These are phyloP conservation scores for Lucilia cuprina DNA, from an alignment of 1,140 invertebrate species.

Conservation along the genomic window DNA sequence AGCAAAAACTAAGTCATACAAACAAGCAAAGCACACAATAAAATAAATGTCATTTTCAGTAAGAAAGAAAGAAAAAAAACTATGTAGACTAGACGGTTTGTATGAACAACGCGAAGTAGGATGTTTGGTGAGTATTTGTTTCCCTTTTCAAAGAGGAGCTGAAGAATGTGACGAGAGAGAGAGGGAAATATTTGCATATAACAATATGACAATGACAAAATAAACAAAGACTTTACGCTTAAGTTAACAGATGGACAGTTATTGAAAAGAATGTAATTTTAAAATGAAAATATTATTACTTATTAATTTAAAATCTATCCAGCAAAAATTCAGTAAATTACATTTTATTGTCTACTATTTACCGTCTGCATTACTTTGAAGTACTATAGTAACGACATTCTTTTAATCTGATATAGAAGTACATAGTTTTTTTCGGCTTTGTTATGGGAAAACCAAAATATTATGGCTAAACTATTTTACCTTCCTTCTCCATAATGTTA, in stretches of 20 bases:
- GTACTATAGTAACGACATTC: too few relatives aligned
- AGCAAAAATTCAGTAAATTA: too few relatives aligned
- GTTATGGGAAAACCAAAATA: too few relatives aligned
- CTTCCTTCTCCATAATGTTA: too few relatives aligned
- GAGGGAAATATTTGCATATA: not conserved
- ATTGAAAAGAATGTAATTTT: not conserved
- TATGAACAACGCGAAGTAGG: not conserved
- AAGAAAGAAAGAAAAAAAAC: not conserved
- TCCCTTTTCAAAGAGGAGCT: not conserved
- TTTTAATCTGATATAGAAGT: too few relatives aligned
- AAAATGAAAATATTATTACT: too few relatives aligned
- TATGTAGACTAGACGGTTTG: not conserved
- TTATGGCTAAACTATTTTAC: too few relatives aligned
- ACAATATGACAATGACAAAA: slow-evolving; percentile 3
- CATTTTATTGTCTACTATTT: too few relatives aligned
- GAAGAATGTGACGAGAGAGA: not conserved
- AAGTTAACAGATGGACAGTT: not conserved
- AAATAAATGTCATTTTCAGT: not conserved
- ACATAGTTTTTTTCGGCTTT: too few relatives aligned
- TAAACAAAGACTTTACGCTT: not conserved
- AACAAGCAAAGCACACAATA: not conserved
- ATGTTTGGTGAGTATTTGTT: not conserved
- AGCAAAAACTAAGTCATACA: not conserved
- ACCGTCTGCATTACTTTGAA: too few relatives aligned
- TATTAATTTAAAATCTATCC: too few relatives aligned